phyloP scores from a whole-genome alignment of 1,140 invertebrate genomes.

The Lethrus apterus region DNA sequence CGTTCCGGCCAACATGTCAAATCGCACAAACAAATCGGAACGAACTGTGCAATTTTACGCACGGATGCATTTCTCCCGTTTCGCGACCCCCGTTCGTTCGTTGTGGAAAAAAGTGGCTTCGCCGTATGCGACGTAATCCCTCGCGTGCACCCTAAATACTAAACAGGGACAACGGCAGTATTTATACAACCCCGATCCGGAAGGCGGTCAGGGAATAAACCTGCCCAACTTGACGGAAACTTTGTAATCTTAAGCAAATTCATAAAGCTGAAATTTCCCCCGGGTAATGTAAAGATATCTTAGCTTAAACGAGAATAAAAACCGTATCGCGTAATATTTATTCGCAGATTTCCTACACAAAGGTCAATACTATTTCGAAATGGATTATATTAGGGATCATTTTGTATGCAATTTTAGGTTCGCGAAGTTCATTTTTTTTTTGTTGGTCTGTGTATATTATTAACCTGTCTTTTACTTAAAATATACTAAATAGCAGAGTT shows the following conservation, averaged over 20 bases:
- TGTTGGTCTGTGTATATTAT: no score
- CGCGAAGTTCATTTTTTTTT: no score
- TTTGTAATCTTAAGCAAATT: constrained; percentile 34
- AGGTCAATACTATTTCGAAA: no score
- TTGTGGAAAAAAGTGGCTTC: no score
- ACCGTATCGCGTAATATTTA: constrained; percentile 1
- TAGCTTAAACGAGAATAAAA: constrained; percentile 25
- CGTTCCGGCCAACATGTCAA: no score
- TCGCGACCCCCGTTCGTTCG: no score
- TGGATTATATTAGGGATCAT: no score
- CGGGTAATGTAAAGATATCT: constrained; percentile 26
- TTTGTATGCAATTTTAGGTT: constrained; percentile 1
- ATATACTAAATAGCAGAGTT: no score
- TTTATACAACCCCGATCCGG: constrained; percentile 19
- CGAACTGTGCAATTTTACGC: no score
- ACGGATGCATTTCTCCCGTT: no score
- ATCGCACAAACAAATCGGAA: no score
- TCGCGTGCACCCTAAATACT: constrained; percentile 21
- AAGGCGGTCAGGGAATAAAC: constrained; percentile 23
- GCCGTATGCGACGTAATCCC: constrained; percentile 3
- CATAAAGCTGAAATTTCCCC: constrained; percentile 33
- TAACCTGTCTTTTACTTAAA: no score
- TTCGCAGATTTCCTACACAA: constrained; percentile 5
- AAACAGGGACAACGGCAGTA: constrained; percentile 18
- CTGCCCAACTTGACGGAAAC: constrained; percentile 24